These are phyloP conservation scores for Drosophila ananassae DNA, from an alignment of 1,140 invertebrate genomes.

Conservation along the genomic window DNA sequence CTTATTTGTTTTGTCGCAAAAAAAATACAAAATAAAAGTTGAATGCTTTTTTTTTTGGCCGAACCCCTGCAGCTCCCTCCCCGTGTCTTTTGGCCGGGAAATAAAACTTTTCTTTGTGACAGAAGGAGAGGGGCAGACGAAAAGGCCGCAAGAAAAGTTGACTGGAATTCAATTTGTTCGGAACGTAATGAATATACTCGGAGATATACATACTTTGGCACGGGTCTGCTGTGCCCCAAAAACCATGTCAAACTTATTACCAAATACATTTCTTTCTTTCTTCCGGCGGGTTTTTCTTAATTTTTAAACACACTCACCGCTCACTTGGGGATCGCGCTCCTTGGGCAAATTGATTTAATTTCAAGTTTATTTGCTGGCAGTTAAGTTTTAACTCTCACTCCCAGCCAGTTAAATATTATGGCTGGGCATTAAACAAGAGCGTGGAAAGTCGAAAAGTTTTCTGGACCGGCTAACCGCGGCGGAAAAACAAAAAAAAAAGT, in stretches of 20 bases:
- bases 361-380: constrained; percentile 49
- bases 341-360: constrained; percentile 65
- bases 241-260: constrained; percentile 68
- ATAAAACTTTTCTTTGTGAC: constrained; percentile 60
- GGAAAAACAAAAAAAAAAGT: constrained; percentile 10
- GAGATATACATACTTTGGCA: constrained; percentile 23
- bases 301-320: constrained; percentile 29
- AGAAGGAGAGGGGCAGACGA: constrained; percentile 13
- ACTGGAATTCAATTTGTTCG: constrained; percentile 71
- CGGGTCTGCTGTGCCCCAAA: constrained; percentile 14
- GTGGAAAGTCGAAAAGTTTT: constrained; percentile 26
- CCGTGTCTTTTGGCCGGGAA: constrained; percentile 10
- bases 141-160: constrained; percentile 61
- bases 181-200: constrained; percentile 61
- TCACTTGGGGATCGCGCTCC: constrained; percentile 1
- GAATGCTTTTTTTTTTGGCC: constrained; percentile 57
- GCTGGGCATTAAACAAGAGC: constrained; percentile 3
- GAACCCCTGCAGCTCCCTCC: not conserved
- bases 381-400: constrained; percentile 57
- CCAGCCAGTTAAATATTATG: constrained; percentile 49
- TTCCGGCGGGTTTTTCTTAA: constrained; percentile 2
- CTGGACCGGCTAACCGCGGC: constrained; percentile 19
- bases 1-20: constrained; percentile 64
- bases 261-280: constrained; percentile 32
- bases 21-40: constrained; percentile 49